Evolutionary conservation across 2,797 vertebrate species (phyloP).

Genomic region (Monodelphis domestica): DNA sequence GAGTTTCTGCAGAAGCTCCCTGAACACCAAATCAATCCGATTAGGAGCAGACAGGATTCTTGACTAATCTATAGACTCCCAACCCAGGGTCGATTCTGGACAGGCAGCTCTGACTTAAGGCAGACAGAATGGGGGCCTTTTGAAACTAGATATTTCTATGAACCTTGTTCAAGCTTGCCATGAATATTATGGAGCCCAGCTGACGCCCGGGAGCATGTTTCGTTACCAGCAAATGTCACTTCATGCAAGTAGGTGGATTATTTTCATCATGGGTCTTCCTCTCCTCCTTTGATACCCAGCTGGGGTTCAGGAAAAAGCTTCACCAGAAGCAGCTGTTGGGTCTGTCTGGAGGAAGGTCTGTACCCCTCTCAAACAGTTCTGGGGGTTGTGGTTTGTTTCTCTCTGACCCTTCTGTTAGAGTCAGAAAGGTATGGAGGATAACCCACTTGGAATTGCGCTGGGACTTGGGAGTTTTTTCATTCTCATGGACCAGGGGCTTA

Average conservation of each 20-base stretch:
- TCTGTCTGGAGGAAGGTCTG: not conserved
- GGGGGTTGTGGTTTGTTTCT: not conserved
- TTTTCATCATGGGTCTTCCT: not conserved
- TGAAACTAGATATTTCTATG: accelerated
- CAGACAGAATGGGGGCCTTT: accelerated
- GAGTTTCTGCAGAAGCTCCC: constrained; percentile 22
- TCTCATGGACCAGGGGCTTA: not conserved
- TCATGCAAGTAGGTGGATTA: constrained; percentile 77
- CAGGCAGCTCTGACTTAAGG: not conserved
- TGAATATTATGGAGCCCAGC: constrained; percentile 29
- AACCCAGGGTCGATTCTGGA: not conserved
- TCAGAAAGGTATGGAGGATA: accelerated
- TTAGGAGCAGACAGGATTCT: constrained; percentile 51
- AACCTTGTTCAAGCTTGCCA: not conserved
- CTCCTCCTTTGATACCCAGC: not conserved
- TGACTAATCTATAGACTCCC: not conserved
- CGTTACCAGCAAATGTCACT: constrained; percentile 44
- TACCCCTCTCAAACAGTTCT: not conserved
- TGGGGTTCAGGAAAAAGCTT: not conserved
- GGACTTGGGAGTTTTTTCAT: constrained; percentile 23
- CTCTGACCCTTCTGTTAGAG: not conserved
- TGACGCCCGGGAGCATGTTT: constrained; percentile 46
- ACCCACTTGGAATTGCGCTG: not conserved
- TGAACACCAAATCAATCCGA: constrained; percentile 27
- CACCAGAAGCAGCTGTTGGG: not conserved